phyloP scores from a whole-genome alignment of 2,888 invertebrate genomes.

The Trachelus stipa region DNA sequence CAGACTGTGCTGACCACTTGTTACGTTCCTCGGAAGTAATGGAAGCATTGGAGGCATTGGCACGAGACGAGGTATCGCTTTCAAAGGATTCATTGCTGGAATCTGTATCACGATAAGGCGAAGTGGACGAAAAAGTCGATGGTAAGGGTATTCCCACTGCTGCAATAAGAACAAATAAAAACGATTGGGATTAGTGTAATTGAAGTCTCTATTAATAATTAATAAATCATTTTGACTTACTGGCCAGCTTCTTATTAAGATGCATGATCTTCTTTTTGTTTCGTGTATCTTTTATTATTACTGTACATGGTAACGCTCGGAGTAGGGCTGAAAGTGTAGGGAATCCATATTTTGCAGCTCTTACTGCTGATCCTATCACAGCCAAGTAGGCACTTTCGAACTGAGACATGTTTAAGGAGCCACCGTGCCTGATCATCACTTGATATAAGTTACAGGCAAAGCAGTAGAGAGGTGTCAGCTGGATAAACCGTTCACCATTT shows the following conservation, averaged over 20 bases:
- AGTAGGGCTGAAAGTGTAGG: slow-evolving; percentile 68
- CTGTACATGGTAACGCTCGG: slow-evolving; percentile 70
- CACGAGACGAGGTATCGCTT: slow-evolving; percentile 42
- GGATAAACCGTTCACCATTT: slow-evolving; percentile 56
- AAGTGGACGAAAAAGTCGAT: slow-evolving; percentile 35
- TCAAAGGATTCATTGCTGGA: slow-evolving; percentile 60
- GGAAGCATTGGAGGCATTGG: slow-evolving; percentile 38
- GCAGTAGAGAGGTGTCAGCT: slow-evolving; percentile 66
- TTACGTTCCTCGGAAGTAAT: slow-evolving; percentile 36
- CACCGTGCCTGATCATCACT: slow-evolving; percentile 68
- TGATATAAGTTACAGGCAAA: slow-evolving; percentile 70
- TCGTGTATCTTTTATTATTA: slow-evolving; percentile 63
- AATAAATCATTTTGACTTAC: slow-evolving; percentile 49
- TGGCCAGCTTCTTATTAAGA: slow-evolving; percentile 68
- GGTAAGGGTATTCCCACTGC: slow-evolving; percentile 56
- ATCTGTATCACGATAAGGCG: slow-evolving; percentile 55
- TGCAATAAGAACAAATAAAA: slow-evolving; percentile 19
- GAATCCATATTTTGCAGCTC: slow-evolving; percentile 70
- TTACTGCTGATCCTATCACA: slow-evolving; percentile 65
- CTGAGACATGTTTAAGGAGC: slow-evolving; percentile 64
- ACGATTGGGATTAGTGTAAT: neutral
- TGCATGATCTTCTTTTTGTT: slow-evolving; percentile 65
- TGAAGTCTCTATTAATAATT: neutral
- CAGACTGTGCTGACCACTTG: slow-evolving; percentile 36
- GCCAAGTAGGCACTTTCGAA: slow-evolving; percentile 65